Percentiles rank a stretch among this genome's conserved stretches.
Conservation (phyloP, 1,140 invertebrate genomes). For the Drosophila bocki region DNA sequence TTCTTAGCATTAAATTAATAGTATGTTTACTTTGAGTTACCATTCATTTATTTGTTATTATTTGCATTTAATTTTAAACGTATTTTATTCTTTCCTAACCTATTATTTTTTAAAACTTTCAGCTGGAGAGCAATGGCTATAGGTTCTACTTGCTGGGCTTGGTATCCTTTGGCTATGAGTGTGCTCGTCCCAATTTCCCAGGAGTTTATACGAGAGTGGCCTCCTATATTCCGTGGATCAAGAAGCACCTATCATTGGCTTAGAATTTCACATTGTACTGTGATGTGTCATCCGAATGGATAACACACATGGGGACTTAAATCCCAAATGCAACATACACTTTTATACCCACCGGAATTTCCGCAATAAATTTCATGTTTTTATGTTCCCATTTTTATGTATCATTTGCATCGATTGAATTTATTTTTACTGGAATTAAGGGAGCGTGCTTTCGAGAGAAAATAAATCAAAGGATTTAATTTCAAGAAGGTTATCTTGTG, state of each 20-base stretch:
- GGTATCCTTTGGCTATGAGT: constrained; percentile 90
- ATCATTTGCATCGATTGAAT: constrained; percentile 6
- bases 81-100: no score
- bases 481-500: background rate
- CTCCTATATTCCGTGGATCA: constrained; percentile 82
- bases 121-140: constrained; percentile 62
- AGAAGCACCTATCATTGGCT: constrained; percentile 33
- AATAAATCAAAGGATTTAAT: background rate
- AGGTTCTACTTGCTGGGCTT: constrained; percentile 87
- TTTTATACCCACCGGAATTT: constrained; percentile 22
- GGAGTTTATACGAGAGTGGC: constrained; percentile 89
- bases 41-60: no score
- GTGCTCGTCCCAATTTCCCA: constrained; percentile 88
- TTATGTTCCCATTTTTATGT: constrained; percentile 19
- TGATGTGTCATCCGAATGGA: constrained; percentile 17
- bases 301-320: background rate
- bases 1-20: background rate
- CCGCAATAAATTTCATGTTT: constrained; percentile 41
- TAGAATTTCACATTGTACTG: constrained; percentile 14
- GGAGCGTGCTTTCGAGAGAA: background rate
- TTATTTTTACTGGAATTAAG: no score
- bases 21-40: background rate
- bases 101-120: background rate
- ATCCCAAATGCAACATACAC: constrained; percentile 10
- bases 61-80: background rate